A percentile compares a stretch with the other conserved stretches of the same genome.
These are phyloP conservation scores for Mythimna lalbum DNA, from an alignment of 2,888 invertebrate species.

Conservation along the genomic window DNA sequence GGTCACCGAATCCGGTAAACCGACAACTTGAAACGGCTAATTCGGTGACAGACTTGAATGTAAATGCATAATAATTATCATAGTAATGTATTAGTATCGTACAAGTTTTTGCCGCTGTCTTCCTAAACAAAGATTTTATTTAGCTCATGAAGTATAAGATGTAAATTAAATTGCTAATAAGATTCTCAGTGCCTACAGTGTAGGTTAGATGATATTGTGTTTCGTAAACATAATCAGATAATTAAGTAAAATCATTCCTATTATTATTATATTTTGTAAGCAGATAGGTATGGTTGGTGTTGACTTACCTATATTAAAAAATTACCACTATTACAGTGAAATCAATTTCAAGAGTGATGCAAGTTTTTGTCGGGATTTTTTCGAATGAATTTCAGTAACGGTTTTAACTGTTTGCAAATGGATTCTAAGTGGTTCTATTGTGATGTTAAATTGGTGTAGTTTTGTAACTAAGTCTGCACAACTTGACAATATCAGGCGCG, in stretches of 20 bases:
- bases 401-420: no score
- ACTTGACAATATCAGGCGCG: no score
- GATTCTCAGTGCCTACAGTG: constrained; percentile 32
- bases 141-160: background rate
- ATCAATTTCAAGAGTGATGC: background rate
- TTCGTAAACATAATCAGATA: constrained; percentile 28
- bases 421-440: no score
- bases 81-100: constrained; percentile 12
- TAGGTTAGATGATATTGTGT: constrained; percentile 31
- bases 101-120: constrained; percentile 22
- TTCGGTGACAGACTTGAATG: no score
- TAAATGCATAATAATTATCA: constrained; percentile 2
- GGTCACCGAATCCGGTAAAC: no score
- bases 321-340: background rate
- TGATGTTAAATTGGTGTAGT: no score
- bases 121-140: constrained; percentile 17
- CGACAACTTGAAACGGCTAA: no score
- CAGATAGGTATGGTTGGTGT: constrained; percentile 20
- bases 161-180: constrained; percentile 36
- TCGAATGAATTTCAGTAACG: no score
- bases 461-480: no score
- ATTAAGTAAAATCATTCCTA: constrained; percentile 50
- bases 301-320: no score
- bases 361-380: no score
- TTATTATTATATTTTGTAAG: constrained; percentile 8